These are phyloP conservation scores for Poeciliopsis retropinna DNA, from an alignment of 2,113 vertebrate species.

Conservation along the genomic window DNA sequence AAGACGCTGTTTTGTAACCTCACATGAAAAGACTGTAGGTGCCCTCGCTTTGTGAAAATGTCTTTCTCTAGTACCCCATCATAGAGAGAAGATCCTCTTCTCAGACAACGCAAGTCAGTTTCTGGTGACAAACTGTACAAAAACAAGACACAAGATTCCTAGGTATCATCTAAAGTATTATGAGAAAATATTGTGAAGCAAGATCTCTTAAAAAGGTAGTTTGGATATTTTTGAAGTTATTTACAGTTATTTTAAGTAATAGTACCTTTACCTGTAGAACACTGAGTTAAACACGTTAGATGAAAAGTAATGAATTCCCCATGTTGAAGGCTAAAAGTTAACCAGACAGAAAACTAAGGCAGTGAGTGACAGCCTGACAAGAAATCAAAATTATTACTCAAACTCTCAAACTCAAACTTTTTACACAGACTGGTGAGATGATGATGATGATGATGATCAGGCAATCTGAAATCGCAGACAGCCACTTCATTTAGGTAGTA, in stretches of 20 bases:
- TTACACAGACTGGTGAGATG: background rate
- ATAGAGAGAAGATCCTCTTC: constrained; percentile 33
- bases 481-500: background rate
- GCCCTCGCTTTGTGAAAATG: constrained; percentile 35
- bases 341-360: background rate
- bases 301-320: background rate
- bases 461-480: background rate
- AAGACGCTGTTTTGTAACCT: constrained; percentile 48
- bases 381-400: background rate
- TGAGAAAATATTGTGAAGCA: constrained; percentile 72
- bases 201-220: constrained; percentile 38
- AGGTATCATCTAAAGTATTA: constrained; percentile 54
- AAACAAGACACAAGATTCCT: constrained; percentile 62
- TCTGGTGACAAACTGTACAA: constrained; percentile 60
- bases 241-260: background rate
- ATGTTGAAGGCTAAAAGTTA: background rate
- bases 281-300: background rate
- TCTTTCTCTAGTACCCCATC: constrained; percentile 45
- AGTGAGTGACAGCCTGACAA: no score
- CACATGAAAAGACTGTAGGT: constrained; percentile 34
- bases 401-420: no score
- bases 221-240: background rate
- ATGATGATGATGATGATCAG: background rate
- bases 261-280: background rate
- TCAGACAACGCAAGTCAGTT: constrained; percentile 24